Percentiles rank a stretch among this genome's conserved stretches.
Evolutionary conservation across 2,797 vertebrate species (phyloP).

Genomic region (Silurus lanzhouensis): DNA sequence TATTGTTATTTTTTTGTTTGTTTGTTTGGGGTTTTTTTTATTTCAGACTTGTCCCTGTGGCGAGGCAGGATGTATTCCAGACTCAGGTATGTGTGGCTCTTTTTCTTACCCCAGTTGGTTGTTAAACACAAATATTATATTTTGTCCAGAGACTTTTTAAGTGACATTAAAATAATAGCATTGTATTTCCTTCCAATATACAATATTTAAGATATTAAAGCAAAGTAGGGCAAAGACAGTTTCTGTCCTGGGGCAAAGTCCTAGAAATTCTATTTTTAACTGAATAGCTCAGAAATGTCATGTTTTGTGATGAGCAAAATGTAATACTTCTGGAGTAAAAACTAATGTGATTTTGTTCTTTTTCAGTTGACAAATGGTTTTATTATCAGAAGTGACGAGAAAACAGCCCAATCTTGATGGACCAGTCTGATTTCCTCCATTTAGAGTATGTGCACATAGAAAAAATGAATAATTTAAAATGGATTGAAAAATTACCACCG

Average conservation of each 20-base stretch:
- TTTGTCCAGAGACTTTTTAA: background rate
- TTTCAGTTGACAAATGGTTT: slow-evolving; percentile 90
- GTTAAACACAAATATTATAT: background rate
- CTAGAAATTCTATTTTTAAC: background rate
- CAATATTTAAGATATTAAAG: background rate
- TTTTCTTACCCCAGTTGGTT: background rate
- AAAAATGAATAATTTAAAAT: slow-evolving; percentile 16
- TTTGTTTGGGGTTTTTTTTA: background rate
- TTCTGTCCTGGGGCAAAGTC: background rate
- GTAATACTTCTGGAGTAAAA: background rate
- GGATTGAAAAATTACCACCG: slow-evolving; percentile 2
- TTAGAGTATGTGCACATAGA: slow-evolving; percentile 51
- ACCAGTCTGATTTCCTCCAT: slow-evolving; percentile 50
- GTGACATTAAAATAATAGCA: background rate
- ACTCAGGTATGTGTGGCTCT: slow-evolving; percentile 75
- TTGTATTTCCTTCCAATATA: background rate
- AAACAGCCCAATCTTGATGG: slow-evolving; percentile 37
- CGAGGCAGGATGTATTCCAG: slow-evolving; percentile 77
- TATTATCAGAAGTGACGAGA: slow-evolving; percentile 82
- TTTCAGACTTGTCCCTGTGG: slow-evolving; percentile 80
- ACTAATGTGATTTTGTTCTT: slow-evolving; percentile 37
- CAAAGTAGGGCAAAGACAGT: background rate
- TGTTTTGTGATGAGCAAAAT: slow-evolving; percentile 1
- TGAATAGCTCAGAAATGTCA: background rate
- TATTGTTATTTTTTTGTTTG: background rate